These are phyloP conservation scores for Corydoras maculifer DNA, from an alignment of 2,113 vertebrate genomes.

Conservation along the genomic window DNA sequence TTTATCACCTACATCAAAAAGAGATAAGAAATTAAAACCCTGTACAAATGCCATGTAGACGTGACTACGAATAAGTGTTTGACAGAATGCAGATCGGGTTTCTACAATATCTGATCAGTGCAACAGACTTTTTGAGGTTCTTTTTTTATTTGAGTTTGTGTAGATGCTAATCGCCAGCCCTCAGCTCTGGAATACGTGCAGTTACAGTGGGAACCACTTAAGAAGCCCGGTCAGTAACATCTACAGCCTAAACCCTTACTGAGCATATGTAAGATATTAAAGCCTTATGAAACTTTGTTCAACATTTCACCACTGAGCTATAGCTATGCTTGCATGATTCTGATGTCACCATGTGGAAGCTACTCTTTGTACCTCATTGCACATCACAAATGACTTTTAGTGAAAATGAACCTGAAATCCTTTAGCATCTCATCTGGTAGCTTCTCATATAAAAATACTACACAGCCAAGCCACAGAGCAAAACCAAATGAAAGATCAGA, in stretches of 20 bases:
- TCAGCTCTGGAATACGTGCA: slow-evolving; percentile 2
- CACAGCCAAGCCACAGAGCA: slow-evolving; percentile 10
- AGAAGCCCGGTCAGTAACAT: not conserved
- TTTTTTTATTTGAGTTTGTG: not conserved
- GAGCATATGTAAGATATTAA: not conserved
- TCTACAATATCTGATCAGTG: slow-evolving; percentile 8
- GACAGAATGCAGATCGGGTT: slow-evolving; percentile 17
- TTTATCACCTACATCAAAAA: too few species aligned
- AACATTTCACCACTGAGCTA: not conserved
- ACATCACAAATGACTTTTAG: slow-evolving; percentile 8
- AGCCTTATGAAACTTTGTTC: not conserved
- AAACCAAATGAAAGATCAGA: slow-evolving; percentile 17
- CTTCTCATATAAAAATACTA: slow-evolving; percentile 23
- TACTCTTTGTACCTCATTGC: not conserved
- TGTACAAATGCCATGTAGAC: too few species aligned
- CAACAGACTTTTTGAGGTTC: slow-evolving; percentile 4
- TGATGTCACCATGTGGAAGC: slow-evolving; percentile 1
- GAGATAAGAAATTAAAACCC: too few species aligned
- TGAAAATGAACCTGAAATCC: slow-evolving; percentile 16
- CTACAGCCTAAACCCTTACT: not conserved
- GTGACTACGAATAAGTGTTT: not conserved
- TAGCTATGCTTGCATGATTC: not conserved
- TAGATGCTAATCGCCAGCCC: slow-evolving; percentile 11
- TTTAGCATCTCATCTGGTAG: slow-evolving; percentile 16
- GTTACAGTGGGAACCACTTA: slow-evolving; percentile 6